A percentile compares a stretch with the other conserved stretches of the same genome.
phyloP scores from a whole-genome alignment of 2,888 invertebrate genomes.

The Homarus gammarus region DNA sequence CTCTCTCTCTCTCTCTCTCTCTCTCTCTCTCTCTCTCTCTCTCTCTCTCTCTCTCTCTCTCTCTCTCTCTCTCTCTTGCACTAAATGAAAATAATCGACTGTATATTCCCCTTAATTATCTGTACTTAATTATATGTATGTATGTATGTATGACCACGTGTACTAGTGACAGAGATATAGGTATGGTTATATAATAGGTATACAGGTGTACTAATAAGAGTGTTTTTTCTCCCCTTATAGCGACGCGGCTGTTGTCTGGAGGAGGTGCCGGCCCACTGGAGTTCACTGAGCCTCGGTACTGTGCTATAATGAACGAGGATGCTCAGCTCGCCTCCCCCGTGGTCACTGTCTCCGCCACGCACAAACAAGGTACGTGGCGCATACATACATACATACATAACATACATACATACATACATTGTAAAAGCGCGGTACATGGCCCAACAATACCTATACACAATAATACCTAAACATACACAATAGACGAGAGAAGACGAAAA shows the following conservation, averaged over 20 bases:
- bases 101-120: neutral
- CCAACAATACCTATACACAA: too few relatives aligned
- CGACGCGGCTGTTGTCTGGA: conserved; percentile 56
- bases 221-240: neutral
- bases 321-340: conserved; percentile 89
- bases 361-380: conserved; percentile 48
- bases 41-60: neutral
- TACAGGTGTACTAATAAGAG: neutral
- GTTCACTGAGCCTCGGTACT: conserved; percentile 83
- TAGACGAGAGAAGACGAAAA: too few relatives aligned
- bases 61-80: neutral
- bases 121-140: neutral
- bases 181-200: too few relatives aligned
- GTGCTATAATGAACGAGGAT: conserved; percentile 90
- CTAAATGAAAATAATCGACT: neutral
- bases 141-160: neutral
- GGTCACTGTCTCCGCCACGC: conserved; percentile 87
- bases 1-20: too few relatives aligned
- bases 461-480: too few relatives aligned
- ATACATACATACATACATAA: too few relatives aligned
- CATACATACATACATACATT: too few relatives aligned
- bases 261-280: conserved; percentile 42
- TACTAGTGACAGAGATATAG: neutral
- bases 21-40: too few relatives aligned
- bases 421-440: too few relatives aligned